phyloP scores from a whole-genome alignment of 1,140 invertebrate species.

The Diorhabda elongata region DNA sequence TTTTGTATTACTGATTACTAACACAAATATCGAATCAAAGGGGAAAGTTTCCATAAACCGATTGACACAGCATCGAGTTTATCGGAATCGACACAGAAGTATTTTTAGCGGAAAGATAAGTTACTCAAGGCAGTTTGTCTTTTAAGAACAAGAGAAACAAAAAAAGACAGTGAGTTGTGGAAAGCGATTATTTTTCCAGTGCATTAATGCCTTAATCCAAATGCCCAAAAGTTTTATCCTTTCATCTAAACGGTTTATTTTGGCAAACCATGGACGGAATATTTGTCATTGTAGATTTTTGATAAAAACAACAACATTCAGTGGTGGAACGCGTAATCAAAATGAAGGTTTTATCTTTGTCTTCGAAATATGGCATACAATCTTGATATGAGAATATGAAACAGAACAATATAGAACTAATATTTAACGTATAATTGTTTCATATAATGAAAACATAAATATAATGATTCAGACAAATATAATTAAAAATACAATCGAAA shows the following conservation, averaged over 20 bases:
- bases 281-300: too few species aligned
- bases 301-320: too few species aligned
- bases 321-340: too few species aligned
- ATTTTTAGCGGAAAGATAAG: neutral
- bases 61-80: neutral
- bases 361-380: too few species aligned
- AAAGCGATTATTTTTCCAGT: neutral
- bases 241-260: neutral
- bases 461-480: too few species aligned
- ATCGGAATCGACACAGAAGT: slow-evolving; percentile 2
- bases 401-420: too few species aligned
- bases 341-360: too few species aligned
- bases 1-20: neutral
- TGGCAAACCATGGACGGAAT: neutral
- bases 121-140: neutral
- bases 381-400: too few species aligned
- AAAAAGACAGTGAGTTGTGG: neutral
- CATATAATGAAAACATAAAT: too few species aligned
- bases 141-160: neutral
- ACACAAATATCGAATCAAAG: neutral
- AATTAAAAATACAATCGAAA: too few species aligned
- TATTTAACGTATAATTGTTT: too few species aligned
- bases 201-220: neutral
- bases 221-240: neutral
- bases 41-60: neutral